phyloP scores from a whole-genome alignment of 2,797 vertebrate genomes.

The Selene dorsalis region DNA sequence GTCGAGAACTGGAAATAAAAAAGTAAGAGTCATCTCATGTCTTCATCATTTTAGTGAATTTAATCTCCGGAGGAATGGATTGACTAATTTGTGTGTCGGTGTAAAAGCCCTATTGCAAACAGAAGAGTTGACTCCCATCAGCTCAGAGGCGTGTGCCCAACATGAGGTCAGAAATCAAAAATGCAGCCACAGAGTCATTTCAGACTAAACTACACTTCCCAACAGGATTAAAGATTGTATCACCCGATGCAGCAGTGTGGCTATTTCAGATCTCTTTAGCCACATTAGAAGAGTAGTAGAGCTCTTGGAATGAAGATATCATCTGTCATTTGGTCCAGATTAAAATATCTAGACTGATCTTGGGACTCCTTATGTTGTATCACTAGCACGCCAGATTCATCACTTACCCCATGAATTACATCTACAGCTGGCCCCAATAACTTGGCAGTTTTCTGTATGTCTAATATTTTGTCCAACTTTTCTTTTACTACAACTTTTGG shows the following conservation, averaged over 20 bases:
- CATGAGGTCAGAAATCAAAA: conserved; percentile 1
- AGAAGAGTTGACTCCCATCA: neutral
- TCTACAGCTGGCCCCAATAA: neutral
- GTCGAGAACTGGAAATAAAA: neutral
- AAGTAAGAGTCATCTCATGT: neutral
- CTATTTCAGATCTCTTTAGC: too few species aligned
- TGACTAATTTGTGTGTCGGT: neutral
- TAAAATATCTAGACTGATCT: neutral
- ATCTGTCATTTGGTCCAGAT: neutral
- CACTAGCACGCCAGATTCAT: neutral
- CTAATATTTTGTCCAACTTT: neutral
- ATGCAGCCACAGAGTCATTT: neutral
- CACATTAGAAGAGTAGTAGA: too few species aligned
- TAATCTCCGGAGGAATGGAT: neutral
- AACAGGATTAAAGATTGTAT: too few species aligned
- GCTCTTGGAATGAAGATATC: too few species aligned
- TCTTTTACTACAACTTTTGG: too few species aligned
- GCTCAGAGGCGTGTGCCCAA: neutral
- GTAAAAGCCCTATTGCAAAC: neutral
- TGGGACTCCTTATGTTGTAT: neutral
- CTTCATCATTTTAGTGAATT: neutral
- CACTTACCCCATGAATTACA: neutral
- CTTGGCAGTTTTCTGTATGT: neutral
- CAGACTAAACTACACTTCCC: neutral
- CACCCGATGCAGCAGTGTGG: too few species aligned